These are phyloP conservation scores for Ceyx erithaca DNA, from an alignment of 2,797 vertebrate species.

Conservation along the genomic window DNA sequence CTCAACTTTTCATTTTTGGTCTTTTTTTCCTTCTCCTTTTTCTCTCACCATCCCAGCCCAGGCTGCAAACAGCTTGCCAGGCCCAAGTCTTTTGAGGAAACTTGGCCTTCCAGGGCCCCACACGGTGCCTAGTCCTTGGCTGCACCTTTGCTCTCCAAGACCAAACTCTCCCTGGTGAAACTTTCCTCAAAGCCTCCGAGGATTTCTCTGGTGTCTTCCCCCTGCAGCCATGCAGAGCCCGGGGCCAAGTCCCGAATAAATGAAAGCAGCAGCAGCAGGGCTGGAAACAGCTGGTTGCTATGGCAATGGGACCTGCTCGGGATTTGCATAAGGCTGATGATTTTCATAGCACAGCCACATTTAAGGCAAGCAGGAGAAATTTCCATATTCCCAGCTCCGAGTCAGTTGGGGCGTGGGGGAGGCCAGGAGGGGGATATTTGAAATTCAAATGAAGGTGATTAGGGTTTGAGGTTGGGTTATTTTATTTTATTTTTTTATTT, in stretches of 20 bases:
- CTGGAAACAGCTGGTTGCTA: slow-evolving; percentile 77
- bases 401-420: slow-evolving; percentile 77
- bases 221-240: slow-evolving; percentile 42
- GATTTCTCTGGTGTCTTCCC: slow-evolving; percentile 13
- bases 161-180: slow-evolving; percentile 48
- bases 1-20: neutral
- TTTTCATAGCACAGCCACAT: slow-evolving; percentile 96
- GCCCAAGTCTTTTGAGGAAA: slow-evolving; percentile 51
- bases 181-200: slow-evolving; percentile 51
- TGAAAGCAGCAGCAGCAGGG: slow-evolving; percentile 4
- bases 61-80: neutral
- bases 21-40: neutral
- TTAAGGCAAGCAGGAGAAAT: slow-evolving; percentile 78
- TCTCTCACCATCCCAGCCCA: neutral
- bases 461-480: slow-evolving; percentile 70
- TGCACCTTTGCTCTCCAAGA: slow-evolving; percentile 38
- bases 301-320: slow-evolving; percentile 67
- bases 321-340: slow-evolving; percentile 93
- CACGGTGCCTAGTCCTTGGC: neutral
- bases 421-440: slow-evolving; percentile 85
- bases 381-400: slow-evolving; percentile 89
- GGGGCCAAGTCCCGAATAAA: slow-evolving; percentile 27
- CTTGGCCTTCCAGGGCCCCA: slow-evolving; percentile 6
- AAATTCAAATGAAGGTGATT: slow-evolving; percentile 92
- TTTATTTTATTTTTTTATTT: slow-evolving; percentile 26